A percentile compares a stretch with the other conserved stretches of the same genome.
Conservation (phyloP, 1,140 invertebrate species). For the Zaprionus inermis region DNA sequence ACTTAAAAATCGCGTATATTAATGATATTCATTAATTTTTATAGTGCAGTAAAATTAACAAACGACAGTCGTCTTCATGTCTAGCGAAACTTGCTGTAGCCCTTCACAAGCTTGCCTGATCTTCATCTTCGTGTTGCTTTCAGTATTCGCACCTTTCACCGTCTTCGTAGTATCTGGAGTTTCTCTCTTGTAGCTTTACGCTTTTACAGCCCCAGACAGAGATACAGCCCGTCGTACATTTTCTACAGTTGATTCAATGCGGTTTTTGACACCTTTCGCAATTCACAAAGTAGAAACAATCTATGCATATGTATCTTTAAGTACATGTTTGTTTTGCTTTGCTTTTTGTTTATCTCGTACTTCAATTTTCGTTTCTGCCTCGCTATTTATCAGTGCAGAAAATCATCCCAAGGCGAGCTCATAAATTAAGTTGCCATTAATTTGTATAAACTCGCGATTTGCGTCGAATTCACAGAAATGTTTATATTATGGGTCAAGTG, state of each 20-base stretch:
- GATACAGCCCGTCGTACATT: not conserved
- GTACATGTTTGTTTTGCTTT: not conserved
- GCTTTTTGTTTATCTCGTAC: slow-evolving; percentile 53
- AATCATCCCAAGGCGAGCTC: slow-evolving; percentile 33
- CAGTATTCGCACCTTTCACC: slow-evolving; percentile 44
- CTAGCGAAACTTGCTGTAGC: slow-evolving; percentile 2
- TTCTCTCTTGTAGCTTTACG: slow-evolving; percentile 25
- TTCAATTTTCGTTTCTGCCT: slow-evolving; percentile 23
- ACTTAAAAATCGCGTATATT: not conserved
- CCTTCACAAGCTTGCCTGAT: not conserved
- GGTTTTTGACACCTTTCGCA: slow-evolving; percentile 30
- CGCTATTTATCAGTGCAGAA: slow-evolving; percentile 62
- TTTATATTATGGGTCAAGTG: slow-evolving; percentile 57
- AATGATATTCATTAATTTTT: not conserved
- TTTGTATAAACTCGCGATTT: slow-evolving; percentile 26
- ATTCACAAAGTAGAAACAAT: slow-evolving; percentile 1
- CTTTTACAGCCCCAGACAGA: slow-evolving; percentile 11
- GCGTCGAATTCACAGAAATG: slow-evolving; percentile 49
- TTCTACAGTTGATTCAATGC: not conserved
- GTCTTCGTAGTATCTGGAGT: slow-evolving; percentile 5
- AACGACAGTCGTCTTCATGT: not conserved
- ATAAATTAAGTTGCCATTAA: slow-evolving; percentile 61
- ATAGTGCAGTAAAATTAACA: not conserved
- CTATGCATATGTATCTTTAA: slow-evolving; percentile 7
- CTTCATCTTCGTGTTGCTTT: not conserved